A percentile compares a stretch with the other conserved stretches of the same genome.
These are phyloP conservation scores for Ischnus inquisitorius DNA, from an alignment of 2,888 invertebrate genomes.

Conservation along the genomic window DNA sequence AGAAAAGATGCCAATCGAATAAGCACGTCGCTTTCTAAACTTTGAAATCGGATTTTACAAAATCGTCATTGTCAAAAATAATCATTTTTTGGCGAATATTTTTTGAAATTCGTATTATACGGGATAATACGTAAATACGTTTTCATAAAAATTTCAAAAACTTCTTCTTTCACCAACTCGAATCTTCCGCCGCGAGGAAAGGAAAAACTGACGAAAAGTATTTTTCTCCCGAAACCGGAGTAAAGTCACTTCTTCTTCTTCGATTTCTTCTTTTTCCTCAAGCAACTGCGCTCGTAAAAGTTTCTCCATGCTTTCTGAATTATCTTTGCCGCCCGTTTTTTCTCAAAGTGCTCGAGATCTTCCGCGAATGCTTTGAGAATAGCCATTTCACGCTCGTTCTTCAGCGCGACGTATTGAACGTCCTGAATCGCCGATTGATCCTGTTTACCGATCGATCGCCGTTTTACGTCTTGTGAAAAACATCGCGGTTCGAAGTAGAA, in stretches of 20 bases:
- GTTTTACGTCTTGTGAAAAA: not conserved
- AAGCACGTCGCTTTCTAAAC: not conserved
- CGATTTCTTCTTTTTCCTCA: slow-evolving; percentile 76
- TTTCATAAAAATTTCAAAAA: too few species aligned
- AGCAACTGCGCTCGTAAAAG: slow-evolving; percentile 72
- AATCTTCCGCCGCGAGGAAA: too few species aligned
- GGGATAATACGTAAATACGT: too few species aligned
- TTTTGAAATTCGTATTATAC: too few species aligned
- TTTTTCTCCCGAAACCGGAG: slow-evolving; percentile 3
- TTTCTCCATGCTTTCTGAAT: slow-evolving; percentile 81
- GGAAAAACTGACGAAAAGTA: not conserved
- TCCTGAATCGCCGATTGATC: slow-evolving; percentile 72
- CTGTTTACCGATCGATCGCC: slow-evolving; percentile 65
- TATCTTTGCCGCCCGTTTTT: slow-evolving; percentile 79
- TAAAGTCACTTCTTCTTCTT: slow-evolving; percentile 71
- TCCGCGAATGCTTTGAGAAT: slow-evolving; percentile 73
- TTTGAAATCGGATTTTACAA: not conserved
- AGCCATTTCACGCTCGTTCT: slow-evolving; percentile 76
- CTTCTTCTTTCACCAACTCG: too few species aligned
- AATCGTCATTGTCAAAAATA: too few species aligned
- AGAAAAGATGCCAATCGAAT: not conserved
- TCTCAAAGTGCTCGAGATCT: slow-evolving; percentile 75
- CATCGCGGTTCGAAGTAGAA: not conserved
- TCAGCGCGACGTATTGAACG: slow-evolving; percentile 73
- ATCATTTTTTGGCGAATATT: too few species aligned